Percentiles rank a stretch among this genome's conserved stretches.
Evolutionary conservation across 1,140 invertebrate species (phyloP).

Genomic region (Drosophila gunungcola): DNA sequence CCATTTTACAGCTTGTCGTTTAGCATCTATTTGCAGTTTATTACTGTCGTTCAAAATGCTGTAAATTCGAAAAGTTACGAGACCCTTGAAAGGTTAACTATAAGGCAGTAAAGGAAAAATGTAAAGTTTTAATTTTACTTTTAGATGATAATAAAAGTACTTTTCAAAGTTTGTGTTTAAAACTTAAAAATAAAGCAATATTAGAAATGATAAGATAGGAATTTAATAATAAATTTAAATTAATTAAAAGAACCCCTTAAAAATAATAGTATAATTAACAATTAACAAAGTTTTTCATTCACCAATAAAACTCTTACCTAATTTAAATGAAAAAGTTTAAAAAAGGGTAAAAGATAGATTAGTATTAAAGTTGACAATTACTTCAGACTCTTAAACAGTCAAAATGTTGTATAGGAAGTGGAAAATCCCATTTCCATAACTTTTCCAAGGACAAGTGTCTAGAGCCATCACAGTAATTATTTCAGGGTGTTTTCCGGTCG

Average conservation of each 20-base stretch:
- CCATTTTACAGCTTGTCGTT: conserved; percentile 5
- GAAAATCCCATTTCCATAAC: neutral
- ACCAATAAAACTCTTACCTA: too few relatives aligned
- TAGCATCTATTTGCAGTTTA: conserved; percentile 30
- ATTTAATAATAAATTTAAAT: too few relatives aligned
- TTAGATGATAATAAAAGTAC: too few relatives aligned
- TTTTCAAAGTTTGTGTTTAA: too few relatives aligned
- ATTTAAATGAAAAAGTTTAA: too few relatives aligned
- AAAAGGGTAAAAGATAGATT: too few relatives aligned
- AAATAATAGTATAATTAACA: too few relatives aligned
- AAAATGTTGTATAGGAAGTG: neutral
- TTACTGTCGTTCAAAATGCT: conserved; percentile 8
- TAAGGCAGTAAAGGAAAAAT: neutral
- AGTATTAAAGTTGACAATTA: neutral
- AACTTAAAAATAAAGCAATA: too few relatives aligned
- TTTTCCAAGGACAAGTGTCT: neutral
- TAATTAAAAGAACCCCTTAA: too few relatives aligned
- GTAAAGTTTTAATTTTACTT: neutral
- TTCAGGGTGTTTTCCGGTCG: conserved; percentile 4
- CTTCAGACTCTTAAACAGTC: neutral
- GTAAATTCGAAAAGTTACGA: conserved; percentile 17
- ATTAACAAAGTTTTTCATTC: too few relatives aligned
- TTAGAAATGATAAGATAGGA: too few relatives aligned
- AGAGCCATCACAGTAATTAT: neutral
- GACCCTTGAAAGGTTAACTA: conserved; percentile 15